Evolutionary conservation across 2,797 vertebrate genomes (phyloP), one percentile per base, ranked within the genome.

Genomic region (Tadarida brasiliensis): DNA sequence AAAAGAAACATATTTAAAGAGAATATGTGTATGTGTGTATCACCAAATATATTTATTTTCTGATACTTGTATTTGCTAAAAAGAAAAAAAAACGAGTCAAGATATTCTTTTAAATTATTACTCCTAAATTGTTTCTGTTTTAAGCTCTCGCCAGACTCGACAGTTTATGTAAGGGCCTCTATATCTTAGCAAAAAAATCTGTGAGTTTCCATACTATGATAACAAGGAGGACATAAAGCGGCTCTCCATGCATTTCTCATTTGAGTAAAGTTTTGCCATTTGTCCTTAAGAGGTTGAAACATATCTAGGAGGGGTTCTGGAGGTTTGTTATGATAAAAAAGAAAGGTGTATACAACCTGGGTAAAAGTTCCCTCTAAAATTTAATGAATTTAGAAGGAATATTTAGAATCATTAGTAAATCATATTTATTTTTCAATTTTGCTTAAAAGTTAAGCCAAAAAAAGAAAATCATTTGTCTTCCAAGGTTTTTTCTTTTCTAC

Each of bases 311-410:
- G 63, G 82, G 77, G 89, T 88, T 86, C 81, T 92, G 51, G 19
- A 95, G n/a, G 26, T 76, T 91, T 94, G 22, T 86, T 77, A 87
- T 93, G 87, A 94, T 56, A 93, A 95, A 67, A 95, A 95, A 94
- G n/a, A 94, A 92, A 65, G 24, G 54, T 82, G 94, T 88, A 82
- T 28, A 92, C 26, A 90, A 56, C 39, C 33, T 51, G 22, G 61
- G 19, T 47, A 33, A 93, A 90, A 87, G 12, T 35, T 59, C 84
- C 56, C 57, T 73, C 70, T 92, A 90, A 91, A 96, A 80, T 67
- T 77, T 47, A 44, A 74, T 61, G 33, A 84, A 39, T 47, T 73
- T 90, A 71, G 76, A 87, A 89, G 39, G 12, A 87, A 88, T 47
- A 30, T 2, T 88, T 47, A 65, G 33, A 95, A 73, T 87, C 61